Base-by-base conservation (phyloP, 2,797 vertebrate species). In the Ambastaia sidthimunki region DNA sequence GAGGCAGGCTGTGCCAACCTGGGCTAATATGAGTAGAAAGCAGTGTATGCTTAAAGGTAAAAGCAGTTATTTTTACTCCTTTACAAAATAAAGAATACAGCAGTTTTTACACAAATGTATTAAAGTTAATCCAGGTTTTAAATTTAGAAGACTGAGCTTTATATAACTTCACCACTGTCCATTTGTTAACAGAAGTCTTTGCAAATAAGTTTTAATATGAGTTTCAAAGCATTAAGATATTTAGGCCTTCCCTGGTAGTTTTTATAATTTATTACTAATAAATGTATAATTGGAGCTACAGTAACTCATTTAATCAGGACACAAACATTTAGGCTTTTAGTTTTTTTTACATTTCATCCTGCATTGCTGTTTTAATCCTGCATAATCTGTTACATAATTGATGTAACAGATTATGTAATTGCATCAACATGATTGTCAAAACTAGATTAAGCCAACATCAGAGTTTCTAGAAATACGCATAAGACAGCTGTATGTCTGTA, bases 1-100 rank as follows among this genome's bases (percentile, higher is more conserved):
- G 89, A 89, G 90, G 48, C 59, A 13, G 54, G 12, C 28, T 41
- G 34, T 62, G 34, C 41, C 67, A 78, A 48, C 4, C 75, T 70
- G 66, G 44, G 52, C 28, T 60, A 78, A 52, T 52, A 52, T 71
- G 25, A 23, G 28, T 13, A 31, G 48, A 55, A 3, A 48, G 18
- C 0, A 1, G 37, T 34, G 41, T 60, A 48, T 48, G 11, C 15
- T 47, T 47, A 7, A 50, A 60, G 7, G 52, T 31, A 31, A 31
- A 63, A 11, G 3, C 18, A 18, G n/a, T 21, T 13, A 23, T 23
- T 65, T 37, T 37, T 75, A 28, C 47, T 11, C 16, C 1, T 41
- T 54, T 52, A 54, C 12, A 31, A 66, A 34, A 25, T 55, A 28
- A 60, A 54, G 50, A n/a, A 54, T 7, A 54, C 5, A 54, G 16